A percentile compares a stretch with the other conserved stretches of the same genome.
Conservation (phyloP, 2,797 vertebrate species). For the Heliangelus exortis region DNA sequence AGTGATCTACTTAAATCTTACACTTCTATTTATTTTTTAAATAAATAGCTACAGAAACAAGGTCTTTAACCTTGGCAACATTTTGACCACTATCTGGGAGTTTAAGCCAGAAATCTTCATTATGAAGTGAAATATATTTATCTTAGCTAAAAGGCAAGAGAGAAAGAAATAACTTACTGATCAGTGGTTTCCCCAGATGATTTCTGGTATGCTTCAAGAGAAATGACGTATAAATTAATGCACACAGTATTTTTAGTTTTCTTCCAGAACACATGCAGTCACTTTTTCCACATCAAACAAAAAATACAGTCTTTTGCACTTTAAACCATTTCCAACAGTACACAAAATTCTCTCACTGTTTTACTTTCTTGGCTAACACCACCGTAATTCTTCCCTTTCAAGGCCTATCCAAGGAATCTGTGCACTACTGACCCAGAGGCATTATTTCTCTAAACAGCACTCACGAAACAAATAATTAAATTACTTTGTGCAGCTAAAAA, state of each 20-base stretch:
- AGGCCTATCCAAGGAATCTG: constrained; percentile 62
- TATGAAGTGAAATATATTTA: constrained; percentile 35
- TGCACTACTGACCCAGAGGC: constrained; percentile 70
- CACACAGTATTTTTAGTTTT: constrained; percentile 57
- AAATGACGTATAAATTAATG: constrained; percentile 69
- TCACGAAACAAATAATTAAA: constrained; percentile 55
- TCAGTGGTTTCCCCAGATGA: not conserved
- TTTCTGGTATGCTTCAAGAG: constrained; percentile 62
- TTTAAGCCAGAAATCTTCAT: constrained; percentile 23
- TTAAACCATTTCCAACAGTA: constrained; percentile 68
- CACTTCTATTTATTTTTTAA: not conserved
- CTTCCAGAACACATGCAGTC: constrained; percentile 54
- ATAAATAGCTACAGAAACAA: not conserved
- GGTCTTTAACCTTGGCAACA: constrained; percentile 9
- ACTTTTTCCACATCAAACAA: constrained; percentile 70
- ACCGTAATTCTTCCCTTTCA: constrained; percentile 55
- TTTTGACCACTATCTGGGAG: not conserved
- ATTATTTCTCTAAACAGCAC: constrained; percentile 68
- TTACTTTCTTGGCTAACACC: constrained; percentile 71
- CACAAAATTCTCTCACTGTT: constrained; percentile 71
- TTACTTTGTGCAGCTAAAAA: constrained; percentile 71
- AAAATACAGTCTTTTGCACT: constrained; percentile 48
- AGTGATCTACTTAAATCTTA: not conserved
- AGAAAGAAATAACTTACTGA: not conserved
- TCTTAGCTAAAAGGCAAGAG: constrained; percentile 2